Percentiles rank a stretch among this genome's conserved stretches.
Conservation (phyloP, 2,797 vertebrate genomes). For the Rhabdomys pumilio region DNA sequence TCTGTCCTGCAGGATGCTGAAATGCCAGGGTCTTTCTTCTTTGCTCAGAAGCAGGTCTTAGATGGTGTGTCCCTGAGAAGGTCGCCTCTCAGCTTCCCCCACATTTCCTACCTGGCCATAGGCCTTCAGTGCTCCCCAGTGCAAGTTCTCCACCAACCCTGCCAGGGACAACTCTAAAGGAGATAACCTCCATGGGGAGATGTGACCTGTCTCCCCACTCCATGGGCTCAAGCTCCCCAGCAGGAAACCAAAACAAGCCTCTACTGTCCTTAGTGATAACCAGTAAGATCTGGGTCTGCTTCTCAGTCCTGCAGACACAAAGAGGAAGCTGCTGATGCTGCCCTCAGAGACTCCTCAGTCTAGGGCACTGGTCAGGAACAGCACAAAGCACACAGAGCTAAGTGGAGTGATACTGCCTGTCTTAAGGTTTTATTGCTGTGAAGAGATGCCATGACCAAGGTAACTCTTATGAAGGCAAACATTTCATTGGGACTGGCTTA, state of each 20-base stretch:
- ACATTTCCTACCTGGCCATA: neutral
- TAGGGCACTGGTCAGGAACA: neutral
- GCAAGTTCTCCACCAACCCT: neutral
- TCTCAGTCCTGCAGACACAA: neutral
- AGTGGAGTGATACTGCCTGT: neutral
- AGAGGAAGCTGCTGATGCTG: neutral
- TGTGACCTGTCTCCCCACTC: neutral
- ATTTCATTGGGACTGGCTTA: neutral
- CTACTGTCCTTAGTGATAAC: neutral
- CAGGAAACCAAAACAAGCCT: too few species aligned
- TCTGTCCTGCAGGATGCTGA: neutral
- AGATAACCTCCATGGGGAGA: neutral
- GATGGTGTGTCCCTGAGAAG: rapidly evolving
- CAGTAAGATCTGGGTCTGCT: neutral
- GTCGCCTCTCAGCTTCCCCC: neutral
- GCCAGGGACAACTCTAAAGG: neutral
- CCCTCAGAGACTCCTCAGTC: neutral
- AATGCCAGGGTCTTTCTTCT: neutral
- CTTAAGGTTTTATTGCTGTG: neutral
- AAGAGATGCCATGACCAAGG: neutral
- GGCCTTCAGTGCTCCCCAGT: neutral
- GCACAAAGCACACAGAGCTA: neutral
- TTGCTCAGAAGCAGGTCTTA: neutral
- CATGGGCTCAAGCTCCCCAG: neutral
- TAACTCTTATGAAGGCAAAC: neutral